phyloP scores from a whole-genome alignment of 1,140 invertebrate genomes.

The Bombus affinis region DNA sequence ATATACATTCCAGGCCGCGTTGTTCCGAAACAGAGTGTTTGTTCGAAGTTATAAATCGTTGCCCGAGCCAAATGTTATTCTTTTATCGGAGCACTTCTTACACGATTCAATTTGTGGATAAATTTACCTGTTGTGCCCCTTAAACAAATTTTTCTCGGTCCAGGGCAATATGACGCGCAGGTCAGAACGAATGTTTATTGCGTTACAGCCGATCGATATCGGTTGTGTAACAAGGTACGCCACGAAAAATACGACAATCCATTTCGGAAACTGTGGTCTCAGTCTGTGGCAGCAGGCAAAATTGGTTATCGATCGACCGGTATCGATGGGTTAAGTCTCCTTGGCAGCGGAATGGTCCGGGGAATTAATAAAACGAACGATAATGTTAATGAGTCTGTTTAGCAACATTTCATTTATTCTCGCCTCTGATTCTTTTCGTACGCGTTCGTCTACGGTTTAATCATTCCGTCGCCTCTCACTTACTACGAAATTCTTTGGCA shows the following conservation, averaged over 20 bases:
- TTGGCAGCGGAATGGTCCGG: background rate
- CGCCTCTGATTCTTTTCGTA: background rate
- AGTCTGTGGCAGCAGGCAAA: conserved; percentile 9
- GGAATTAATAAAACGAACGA: conserved; percentile 38
- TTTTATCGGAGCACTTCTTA: background rate
- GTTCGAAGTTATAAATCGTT: conserved; percentile 5
- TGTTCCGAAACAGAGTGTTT: background rate
- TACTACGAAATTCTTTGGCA: background rate
- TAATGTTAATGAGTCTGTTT: conserved; percentile 33
- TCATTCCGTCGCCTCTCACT: no score
- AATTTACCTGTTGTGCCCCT: background rate
- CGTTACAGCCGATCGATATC: conserved; percentile 2
- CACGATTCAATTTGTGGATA: background rate
- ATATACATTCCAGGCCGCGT: background rate
- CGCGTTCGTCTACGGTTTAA: background rate
- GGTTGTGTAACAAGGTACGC: background rate
- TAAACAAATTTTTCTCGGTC: background rate
- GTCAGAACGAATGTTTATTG: background rate
- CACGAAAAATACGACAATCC: conserved; percentile 9
- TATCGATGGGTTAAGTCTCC: background rate
- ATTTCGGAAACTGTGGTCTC: conserved; percentile 7
- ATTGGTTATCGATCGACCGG: conserved; percentile 37
- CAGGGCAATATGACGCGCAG: background rate
- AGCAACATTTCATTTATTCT: conserved; percentile 26
- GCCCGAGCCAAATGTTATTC: background rate